Conservation (phyloP, 2,888 invertebrate genomes). For the Microctonus brassicae region DNA sequence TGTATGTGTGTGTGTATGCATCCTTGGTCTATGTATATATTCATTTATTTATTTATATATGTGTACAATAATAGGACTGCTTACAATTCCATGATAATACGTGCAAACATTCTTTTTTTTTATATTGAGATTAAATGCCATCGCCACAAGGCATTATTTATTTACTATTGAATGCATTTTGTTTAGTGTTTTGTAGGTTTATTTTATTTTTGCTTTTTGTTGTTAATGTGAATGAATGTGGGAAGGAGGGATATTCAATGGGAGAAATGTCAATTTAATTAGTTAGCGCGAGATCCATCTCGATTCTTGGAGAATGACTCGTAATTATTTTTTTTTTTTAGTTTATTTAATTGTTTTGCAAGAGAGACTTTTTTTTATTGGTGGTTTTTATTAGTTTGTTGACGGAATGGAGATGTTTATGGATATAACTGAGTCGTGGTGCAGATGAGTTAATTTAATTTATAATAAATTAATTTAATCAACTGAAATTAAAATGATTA, state of each 20-base stretch:
- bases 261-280: conserved; percentile 20
- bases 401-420: not conserved
- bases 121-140: conserved; percentile 25
- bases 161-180: conserved; percentile 1
- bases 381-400: not conserved
- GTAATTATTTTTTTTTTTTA: not conserved
- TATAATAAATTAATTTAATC: too few species aligned
- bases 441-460: too few species aligned
- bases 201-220: not conserved
- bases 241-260: not conserved
- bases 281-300: conserved; percentile 18
- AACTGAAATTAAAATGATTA: too few species aligned
- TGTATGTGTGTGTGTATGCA: too few species aligned
- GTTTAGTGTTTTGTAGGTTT: not conserved
- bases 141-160: conserved; percentile 8
- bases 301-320: conserved; percentile 9
- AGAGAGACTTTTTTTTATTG: not conserved
- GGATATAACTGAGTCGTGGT: not conserved
- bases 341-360: not conserved
- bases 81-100: conserved; percentile 17
- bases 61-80: not conserved
- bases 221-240: not conserved
- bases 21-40: too few species aligned
- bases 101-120: conserved; percentile 20
- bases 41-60: too few species aligned